phyloP scores from a whole-genome alignment of 2,888 invertebrate species.

The Salpingus planirostris region DNA sequence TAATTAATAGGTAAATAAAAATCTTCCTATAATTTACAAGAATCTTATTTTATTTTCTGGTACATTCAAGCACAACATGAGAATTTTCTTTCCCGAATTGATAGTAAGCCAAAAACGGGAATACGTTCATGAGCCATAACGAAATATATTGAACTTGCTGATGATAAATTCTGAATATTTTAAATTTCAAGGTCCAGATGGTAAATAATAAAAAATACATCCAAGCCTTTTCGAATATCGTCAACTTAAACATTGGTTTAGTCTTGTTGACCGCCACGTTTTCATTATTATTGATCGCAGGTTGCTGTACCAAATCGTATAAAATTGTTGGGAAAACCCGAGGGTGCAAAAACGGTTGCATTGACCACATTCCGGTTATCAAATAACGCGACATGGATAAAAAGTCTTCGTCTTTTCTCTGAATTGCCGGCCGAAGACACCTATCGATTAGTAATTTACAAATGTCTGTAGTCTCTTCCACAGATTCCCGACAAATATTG shows the following conservation, averaged over 20 bases:
- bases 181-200: slow-evolving; percentile 28
- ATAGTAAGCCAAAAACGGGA: slow-evolving; percentile 61
- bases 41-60: slow-evolving; percentile 1
- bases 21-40: slow-evolving; percentile 2
- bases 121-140: slow-evolving; percentile 54
- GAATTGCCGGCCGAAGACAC: slow-evolving; percentile 54
- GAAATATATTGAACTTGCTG: slow-evolving; percentile 52
- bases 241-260: slow-evolving; percentile 7
- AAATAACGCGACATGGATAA: slow-evolving; percentile 55
- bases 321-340: slow-evolving; percentile 46
- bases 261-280: slow-evolving; percentile 8
- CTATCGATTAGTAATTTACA: slow-evolving; percentile 51
- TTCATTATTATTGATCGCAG: slow-evolving; percentile 13
- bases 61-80: slow-evolving; percentile 36
- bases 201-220: slow-evolving; percentile 14
- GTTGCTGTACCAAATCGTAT: slow-evolving; percentile 18
- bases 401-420: slow-evolving; percentile 53
- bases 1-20: background rate
- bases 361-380: slow-evolving; percentile 59
- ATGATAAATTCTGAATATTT: slow-evolving; percentile 48
- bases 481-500: slow-evolving; percentile 57
- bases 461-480: slow-evolving; percentile 53
- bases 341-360: slow-evolving; percentile 55
- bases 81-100: slow-evolving; percentile 55
- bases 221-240: slow-evolving; percentile 9